Percentiles rank a stretch among this genome's conserved stretches.
Evolutionary conservation across 2,113 vertebrate genomes (phyloP).

Genomic region (Corythoichthys haematopterus): DNA sequence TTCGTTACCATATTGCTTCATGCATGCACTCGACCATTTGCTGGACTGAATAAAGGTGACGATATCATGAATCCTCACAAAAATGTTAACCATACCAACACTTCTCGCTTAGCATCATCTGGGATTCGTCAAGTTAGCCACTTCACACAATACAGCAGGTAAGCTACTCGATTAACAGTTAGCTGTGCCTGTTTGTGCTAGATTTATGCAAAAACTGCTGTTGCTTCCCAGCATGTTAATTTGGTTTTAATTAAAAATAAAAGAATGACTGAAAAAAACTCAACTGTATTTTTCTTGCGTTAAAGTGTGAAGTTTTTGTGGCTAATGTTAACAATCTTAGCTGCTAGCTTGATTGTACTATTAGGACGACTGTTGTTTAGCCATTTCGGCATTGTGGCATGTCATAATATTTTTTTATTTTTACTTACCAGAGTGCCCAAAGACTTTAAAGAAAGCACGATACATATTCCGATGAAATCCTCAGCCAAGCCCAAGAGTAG

Average conservation of each 20-base stretch:
- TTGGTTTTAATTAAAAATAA: not conserved
- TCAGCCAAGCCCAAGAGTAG: not conserved
- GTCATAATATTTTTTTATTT: not conserved
- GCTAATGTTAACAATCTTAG: constrained; percentile 17
- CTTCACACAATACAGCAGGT: constrained; percentile 20
- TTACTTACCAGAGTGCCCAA: constrained; percentile 22
- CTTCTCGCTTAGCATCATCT: not conserved
- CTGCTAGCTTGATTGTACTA: not conserved
- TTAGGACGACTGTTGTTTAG: not conserved
- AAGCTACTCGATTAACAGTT: not conserved
- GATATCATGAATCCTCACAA: constrained; percentile 27
- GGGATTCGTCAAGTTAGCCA: not conserved
- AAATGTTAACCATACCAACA: not conserved
- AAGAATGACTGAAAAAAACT: not conserved
- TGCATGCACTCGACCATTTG: not conserved
- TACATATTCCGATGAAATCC: constrained; percentile 4
- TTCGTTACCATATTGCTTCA: not conserved
- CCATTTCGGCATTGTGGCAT: not conserved
- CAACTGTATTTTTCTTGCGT: not conserved
- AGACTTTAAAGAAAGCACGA: constrained; percentile 35
- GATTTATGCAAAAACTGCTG: not conserved
- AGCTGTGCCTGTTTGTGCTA: not conserved
- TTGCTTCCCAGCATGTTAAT: not conserved
- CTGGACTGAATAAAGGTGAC: not conserved
- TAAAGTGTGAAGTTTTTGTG: not conserved